These are phyloP conservation scores for Microplitis deprimator DNA, from an alignment of 2,888 invertebrate genomes.

Conservation along the genomic window DNA sequence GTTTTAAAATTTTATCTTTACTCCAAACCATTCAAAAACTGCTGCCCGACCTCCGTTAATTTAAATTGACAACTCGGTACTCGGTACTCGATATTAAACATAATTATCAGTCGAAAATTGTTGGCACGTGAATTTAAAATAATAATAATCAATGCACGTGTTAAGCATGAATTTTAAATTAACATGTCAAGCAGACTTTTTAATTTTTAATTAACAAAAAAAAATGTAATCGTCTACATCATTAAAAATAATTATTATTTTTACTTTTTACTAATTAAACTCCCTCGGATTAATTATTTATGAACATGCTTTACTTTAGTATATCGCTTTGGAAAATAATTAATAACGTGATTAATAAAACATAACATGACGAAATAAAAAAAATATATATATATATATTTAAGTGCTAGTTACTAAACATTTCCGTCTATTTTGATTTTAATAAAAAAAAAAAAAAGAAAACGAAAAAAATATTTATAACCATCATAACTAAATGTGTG, in stretches of 20 bases:
- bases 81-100: background rate
- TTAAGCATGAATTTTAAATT: background rate
- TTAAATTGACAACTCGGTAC: background rate
- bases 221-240: background rate
- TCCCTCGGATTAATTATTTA: background rate
- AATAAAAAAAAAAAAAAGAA: background rate
- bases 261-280: background rate
- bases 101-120: slow-evolving; percentile 2
- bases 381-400: background rate
- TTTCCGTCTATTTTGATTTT: background rate
- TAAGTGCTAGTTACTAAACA: background rate
- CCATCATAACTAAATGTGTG: slow-evolving; percentile 35
- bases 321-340: no score
- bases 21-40: background rate
- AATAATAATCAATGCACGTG: slow-evolving; percentile 38
- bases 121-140: slow-evolving; percentile 47
- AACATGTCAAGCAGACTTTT: background rate
- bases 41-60: background rate
- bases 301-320: background rate
- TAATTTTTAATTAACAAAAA: background rate
- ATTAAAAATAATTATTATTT: slow-evolving; percentile 10
- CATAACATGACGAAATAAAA: no score
- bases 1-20: slow-evolving; percentile 32
- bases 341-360: no score
- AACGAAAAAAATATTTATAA: slow-evolving; percentile 1